Conservation (phyloP, 2,888 invertebrate species). For the Cheilosia pagana region DNA sequence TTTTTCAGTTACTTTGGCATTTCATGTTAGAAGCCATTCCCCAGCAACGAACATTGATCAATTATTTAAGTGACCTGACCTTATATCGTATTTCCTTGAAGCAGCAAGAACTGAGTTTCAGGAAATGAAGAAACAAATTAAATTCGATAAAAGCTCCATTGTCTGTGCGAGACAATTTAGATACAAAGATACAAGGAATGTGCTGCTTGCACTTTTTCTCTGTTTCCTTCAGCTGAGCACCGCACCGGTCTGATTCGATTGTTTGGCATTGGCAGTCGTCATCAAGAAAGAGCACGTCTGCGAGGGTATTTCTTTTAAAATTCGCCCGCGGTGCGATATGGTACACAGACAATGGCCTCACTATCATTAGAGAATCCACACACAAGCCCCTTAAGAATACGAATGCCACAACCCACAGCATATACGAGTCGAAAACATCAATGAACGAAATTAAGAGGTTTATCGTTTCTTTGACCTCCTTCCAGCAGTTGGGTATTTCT, state of each 20-base stretch:
- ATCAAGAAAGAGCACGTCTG: conserved; percentile 18
- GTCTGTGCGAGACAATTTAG: conserved; percentile 13
- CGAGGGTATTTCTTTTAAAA: conserved; percentile 9
- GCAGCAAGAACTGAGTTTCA: neutral
- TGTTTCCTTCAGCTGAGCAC: conserved; percentile 2
- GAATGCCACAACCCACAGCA: neutral
- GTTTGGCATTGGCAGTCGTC: conserved; percentile 2
- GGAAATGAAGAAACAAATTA: neutral
- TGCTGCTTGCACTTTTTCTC: conserved; percentile 26
- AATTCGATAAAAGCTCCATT: conserved; percentile 13
- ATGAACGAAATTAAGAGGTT: conserved; percentile 18
- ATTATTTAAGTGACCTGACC: neutral
- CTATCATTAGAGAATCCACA: conserved; percentile 28
- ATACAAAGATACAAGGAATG: conserved; percentile 26
- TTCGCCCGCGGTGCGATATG: neutral
- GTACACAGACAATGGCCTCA: conserved; percentile 8
- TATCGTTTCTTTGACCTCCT: conserved; percentile 5
- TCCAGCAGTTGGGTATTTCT: conserved; percentile 16
- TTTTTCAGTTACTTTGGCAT: too few species aligned
- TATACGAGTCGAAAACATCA: neutral
- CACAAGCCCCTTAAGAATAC: conserved; percentile 1
- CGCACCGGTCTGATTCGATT: neutral
- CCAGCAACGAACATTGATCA: too few species aligned
- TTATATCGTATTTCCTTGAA: too few species aligned
- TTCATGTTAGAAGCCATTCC: too few species aligned